These are phyloP conservation scores for Misgurnus mizolepis DNA, from an alignment of 2,113 vertebrate species.

Conservation along the genomic window DNA sequence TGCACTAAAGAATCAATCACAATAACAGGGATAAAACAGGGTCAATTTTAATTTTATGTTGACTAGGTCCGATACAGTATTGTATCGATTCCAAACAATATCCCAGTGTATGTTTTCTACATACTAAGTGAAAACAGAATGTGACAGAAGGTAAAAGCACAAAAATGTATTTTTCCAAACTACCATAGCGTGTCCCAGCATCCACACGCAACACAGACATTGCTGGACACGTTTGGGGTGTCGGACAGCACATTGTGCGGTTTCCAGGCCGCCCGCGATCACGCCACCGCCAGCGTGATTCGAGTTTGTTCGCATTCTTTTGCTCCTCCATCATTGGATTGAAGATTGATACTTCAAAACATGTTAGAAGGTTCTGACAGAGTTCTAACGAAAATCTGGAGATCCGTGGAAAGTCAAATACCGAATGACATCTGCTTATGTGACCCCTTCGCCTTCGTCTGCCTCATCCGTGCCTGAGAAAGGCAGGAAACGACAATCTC, in stretches of 20 bases:
- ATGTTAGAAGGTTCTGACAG: constrained; percentile 19
- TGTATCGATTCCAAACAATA: too few relatives aligned
- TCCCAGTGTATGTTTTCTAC: neutral
- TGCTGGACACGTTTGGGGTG: constrained; percentile 23
- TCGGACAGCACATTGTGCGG: constrained; percentile 25
- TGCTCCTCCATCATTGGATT: constrained; percentile 60
- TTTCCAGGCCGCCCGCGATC: constrained; percentile 42
- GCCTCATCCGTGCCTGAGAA: constrained; percentile 18
- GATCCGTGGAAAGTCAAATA: constrained; percentile 29
- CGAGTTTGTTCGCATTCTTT: constrained; percentile 60
- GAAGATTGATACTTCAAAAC: constrained; percentile 53
- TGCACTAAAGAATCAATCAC: too few relatives aligned
- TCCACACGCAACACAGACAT: constrained; percentile 20
- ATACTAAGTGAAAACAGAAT: neutral
- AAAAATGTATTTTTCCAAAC: neutral
- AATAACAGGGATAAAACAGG: too few relatives aligned
- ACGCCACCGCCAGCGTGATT: neutral
- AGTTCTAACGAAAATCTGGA: constrained; percentile 21
- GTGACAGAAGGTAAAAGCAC: neutral
- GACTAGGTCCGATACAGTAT: too few relatives aligned
- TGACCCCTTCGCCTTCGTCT: constrained; percentile 34
- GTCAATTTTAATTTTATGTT: too few relatives aligned
- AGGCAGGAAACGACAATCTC: constrained; percentile 39
- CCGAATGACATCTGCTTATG: constrained; percentile 38
- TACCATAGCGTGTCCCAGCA: constrained; percentile 11